Evolutionary conservation across 2,113 vertebrate genomes (phyloP), one percentile per base, ranked within the genome.

Genomic region (Phalacrocorax carbo): DNA sequence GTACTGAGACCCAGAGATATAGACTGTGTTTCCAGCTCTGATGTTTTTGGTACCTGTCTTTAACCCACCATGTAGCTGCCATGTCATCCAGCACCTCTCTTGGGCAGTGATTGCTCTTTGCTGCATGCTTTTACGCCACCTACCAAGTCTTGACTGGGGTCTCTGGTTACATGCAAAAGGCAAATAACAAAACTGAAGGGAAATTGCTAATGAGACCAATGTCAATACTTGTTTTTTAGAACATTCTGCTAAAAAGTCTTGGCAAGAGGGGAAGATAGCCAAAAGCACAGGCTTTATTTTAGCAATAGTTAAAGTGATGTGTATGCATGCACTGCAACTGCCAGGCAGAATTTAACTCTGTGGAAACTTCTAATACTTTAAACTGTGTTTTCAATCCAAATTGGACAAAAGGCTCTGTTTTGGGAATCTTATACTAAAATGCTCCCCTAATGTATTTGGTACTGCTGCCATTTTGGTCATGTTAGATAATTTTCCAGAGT

Each of bases 91-190:
- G 22, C 15, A 22, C 38, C 22, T 32, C 73, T 91, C 81, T 20
- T 22, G 66, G 73, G 85, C 48, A 87, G 52, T 1, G 2, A 17
- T 42, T 55, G 54, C 27, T 83, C 58, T 57, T 61, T 77, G 46
- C 60, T 89, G 38, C 42, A 30, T 0, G 1, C 5, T 49, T 64
- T 58, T 34, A 40, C 2, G 34, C 14, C 10, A 18, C 65, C 36
- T 86, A 25, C 23, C 11, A 25, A 11, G 29, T 14, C 72, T 61
- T 7, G 1, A 0, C n/a, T 21, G 17, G 13, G 11, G 1, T n/a
- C 36, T 82, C 49, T 32, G 32, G 5, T 42, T 68, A 34, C 20
- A 3, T 29, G 15, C 11, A 32, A 34, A 76, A 71, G 25, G 10
- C 15, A 57, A 91, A 73, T n/a, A 77, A 46, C 3, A 58, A 61